Percentiles rank a stretch among this genome's conserved stretches.
Evolutionary conservation across 2,797 vertebrate genomes (phyloP).

Genomic region (Euphonia xanthogaster): DNA sequence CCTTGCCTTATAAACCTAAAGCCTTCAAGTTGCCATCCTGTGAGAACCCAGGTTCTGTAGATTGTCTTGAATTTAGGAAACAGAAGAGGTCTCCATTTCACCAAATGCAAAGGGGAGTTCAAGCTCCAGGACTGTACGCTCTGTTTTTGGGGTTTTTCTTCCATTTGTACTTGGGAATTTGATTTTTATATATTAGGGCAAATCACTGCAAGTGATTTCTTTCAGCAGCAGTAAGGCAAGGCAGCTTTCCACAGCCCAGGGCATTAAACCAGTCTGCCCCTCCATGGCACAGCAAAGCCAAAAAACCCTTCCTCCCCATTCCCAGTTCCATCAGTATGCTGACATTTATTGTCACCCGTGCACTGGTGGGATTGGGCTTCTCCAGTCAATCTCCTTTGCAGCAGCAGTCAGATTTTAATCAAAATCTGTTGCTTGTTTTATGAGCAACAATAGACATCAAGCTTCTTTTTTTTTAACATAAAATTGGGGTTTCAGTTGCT

Average conservation of each 20-base stretch:
- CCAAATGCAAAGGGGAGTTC: neutral
- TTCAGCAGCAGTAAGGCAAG: neutral
- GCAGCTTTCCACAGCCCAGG: neutral
- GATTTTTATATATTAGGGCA: neutral
- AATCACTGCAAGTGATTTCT: neutral
- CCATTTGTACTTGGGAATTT: neutral
- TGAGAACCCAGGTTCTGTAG: rapidly evolving
- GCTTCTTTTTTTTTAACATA: neutral
- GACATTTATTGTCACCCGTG: neutral
- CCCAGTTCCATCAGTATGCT: neutral
- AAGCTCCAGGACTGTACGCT: neutral
- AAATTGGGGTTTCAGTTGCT: neutral
- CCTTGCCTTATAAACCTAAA: neutral
- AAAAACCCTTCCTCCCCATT: neutral
- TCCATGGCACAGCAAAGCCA: neutral
- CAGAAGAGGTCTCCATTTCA: neutral
- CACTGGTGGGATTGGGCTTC: neutral
- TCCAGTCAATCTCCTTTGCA: neutral
- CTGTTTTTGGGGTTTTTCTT: neutral
- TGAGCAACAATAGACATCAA: neutral
- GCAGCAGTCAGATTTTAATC: neutral
- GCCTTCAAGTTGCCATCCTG: neutral
- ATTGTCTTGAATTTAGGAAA: neutral
- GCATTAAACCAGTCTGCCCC: neutral
- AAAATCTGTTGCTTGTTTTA: neutral